Percentiles rank a stretch among this genome's conserved stretches.
These are phyloP conservation scores for Elegia similella DNA, from an alignment of 2,888 invertebrate species.

Conservation along the genomic window DNA sequence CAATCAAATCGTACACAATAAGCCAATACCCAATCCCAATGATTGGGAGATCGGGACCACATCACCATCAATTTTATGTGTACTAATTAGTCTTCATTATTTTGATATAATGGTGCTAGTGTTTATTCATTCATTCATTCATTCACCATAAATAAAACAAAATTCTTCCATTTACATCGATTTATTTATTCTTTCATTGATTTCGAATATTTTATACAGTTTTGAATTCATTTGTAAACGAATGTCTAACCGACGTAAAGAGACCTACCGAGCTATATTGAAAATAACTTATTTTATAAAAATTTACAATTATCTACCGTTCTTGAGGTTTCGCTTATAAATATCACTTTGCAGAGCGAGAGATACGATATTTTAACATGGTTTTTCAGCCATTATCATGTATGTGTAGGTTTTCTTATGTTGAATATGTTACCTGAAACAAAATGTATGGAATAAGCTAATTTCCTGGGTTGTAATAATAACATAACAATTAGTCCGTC, in stretches of 20 bases:
- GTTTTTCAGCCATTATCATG: background rate
- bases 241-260: background rate
- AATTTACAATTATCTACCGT: conserved; percentile 12
- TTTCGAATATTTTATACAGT: background rate
- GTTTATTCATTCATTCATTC: too few species aligned
- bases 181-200: background rate
- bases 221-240: background rate
- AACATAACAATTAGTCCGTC: too few species aligned
- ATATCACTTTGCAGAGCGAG: background rate
- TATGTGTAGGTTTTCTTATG: background rate
- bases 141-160: conserved; percentile 4
- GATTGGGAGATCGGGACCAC: too few species aligned
- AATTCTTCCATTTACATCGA: conserved; percentile 11
- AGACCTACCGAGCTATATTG: background rate
- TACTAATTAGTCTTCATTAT: too few species aligned
- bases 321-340: conserved; percentile 7
- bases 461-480: too few species aligned
- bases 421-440: background rate
- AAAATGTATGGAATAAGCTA: background rate
- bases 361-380: background rate
- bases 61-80: too few species aligned
- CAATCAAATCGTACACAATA: too few species aligned
- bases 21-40: too few species aligned
- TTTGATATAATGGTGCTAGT: too few species aligned
- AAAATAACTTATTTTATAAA: conserved; percentile 16